phyloP scores from a whole-genome alignment of 2,797 vertebrate genomes.

The Eremophila alpestris region DNA sequence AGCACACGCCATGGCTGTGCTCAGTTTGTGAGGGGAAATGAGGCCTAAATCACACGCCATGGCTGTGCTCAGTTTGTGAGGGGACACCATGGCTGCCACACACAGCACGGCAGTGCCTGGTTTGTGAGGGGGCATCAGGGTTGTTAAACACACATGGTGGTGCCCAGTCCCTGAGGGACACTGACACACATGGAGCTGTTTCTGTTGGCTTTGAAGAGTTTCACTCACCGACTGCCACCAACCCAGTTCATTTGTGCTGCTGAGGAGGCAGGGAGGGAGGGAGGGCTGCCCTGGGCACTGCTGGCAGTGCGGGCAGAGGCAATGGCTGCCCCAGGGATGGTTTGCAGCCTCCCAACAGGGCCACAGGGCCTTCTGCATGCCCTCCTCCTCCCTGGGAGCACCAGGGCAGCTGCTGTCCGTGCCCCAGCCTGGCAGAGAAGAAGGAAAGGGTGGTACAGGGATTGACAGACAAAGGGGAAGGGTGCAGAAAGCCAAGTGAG shows the following conservation, averaged over 20 bases:
- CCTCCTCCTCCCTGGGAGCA: neutral
- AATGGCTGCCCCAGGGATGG: neutral
- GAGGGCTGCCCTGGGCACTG: accelerated
- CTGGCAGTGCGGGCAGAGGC: accelerated
- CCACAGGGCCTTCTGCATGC: neutral
- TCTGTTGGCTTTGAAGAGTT: neutral
- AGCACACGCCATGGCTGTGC: neutral
- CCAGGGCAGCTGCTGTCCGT: neutral
- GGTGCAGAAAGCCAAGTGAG: accelerated
- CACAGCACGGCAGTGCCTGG: neutral
- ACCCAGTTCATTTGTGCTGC: slow-evolving; percentile 79
- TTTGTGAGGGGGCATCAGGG: neutral
- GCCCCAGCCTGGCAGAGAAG: neutral
- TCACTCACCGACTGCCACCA: slow-evolving; percentile 76
- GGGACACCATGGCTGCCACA: neutral
- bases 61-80: neutral
- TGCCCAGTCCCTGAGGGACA: neutral
- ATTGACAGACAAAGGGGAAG: neutral
- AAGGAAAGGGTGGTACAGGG: neutral
- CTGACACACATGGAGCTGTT: neutral
- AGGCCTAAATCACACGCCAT: neutral
- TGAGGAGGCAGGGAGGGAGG: neutral
- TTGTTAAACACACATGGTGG: accelerated
- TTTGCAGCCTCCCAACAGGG: neutral
- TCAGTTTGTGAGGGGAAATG: neutral